Percentiles rank a stretch among this genome's conserved stretches.
Conservation (phyloP, 2,797 vertebrate species). For the Alcedo quadribrachys region DNA sequence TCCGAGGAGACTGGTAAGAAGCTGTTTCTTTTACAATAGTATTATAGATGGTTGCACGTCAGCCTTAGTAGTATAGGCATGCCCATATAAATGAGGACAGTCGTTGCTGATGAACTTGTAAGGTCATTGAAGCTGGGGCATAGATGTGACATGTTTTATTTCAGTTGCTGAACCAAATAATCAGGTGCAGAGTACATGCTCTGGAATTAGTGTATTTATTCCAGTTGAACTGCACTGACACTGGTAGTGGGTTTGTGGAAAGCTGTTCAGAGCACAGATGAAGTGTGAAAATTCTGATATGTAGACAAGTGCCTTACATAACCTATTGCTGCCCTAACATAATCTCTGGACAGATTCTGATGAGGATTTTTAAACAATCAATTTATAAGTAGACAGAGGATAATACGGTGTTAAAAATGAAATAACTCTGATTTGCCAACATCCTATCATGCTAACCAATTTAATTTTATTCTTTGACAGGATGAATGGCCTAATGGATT, state of each 20-base stretch:
- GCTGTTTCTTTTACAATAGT: neutral
- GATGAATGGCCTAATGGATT: neutral
- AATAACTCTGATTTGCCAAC: neutral
- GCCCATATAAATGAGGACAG: neutral
- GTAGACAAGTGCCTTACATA: slow-evolving; percentile 41
- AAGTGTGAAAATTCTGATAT: slow-evolving; percentile 51
- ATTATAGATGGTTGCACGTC: neutral
- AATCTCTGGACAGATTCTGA: neutral
- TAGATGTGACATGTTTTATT: slow-evolving; percentile 6
- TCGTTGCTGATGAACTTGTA: neutral
- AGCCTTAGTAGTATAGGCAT: neutral
- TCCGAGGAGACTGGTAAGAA: slow-evolving; percentile 9
- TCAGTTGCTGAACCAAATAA: slow-evolving; percentile 42
- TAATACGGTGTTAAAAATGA: neutral
- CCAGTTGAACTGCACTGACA: slow-evolving; percentile 37
- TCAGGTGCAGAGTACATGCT: slow-evolving; percentile 25
- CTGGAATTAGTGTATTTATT: slow-evolving; percentile 53
- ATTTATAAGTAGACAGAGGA: neutral
- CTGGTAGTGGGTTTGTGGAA: neutral
- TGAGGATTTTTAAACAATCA: neutral
- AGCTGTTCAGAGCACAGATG: neutral
- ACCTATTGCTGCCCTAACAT: neutral
- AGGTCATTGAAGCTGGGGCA: slow-evolving; percentile 24
- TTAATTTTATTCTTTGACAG: slow-evolving; percentile 4
- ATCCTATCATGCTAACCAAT: neutral